These are phyloP conservation scores for Acinonyx jubatus DNA, from an alignment of 2,113 vertebrate genomes.

Conservation along the genomic window DNA sequence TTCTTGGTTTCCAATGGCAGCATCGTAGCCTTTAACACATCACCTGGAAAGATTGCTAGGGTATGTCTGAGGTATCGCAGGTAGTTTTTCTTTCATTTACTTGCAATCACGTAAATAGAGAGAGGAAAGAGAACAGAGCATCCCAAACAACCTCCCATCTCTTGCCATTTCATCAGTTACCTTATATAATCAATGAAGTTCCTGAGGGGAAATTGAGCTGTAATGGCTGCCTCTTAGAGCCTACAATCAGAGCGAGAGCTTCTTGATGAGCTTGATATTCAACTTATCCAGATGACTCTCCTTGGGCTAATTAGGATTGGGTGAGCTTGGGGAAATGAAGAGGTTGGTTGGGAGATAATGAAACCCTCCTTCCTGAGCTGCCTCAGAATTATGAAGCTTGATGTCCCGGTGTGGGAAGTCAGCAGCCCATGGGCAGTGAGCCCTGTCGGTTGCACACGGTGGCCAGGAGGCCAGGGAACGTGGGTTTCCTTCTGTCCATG, in stretches of 20 bases:
- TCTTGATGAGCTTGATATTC: constrained; percentile 84
- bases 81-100: constrained; percentile 78
- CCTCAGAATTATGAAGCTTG: neutral
- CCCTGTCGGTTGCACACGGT: neutral
- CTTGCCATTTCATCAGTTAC: constrained; percentile 80
- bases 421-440: accelerated
- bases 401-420: neutral
- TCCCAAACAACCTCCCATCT: neutral
- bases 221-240: constrained; percentile 76
- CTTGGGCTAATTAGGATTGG: constrained; percentile 59
- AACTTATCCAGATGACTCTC: constrained; percentile 66
- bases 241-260: constrained; percentile 79
- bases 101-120: constrained; percentile 81
- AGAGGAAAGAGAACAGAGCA: neutral
- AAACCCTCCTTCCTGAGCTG: neutral
- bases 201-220: constrained; percentile 80
- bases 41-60: constrained; percentile 56
- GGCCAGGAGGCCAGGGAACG: neutral
- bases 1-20: constrained; percentile 74
- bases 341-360: neutral
- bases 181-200: constrained; percentile 81
- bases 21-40: constrained; percentile 44
- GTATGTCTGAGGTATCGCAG: constrained; percentile 72
- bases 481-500: neutral
- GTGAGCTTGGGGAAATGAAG: neutral